Evolutionary conservation across 2,888 invertebrate species (phyloP).

Genomic region (Euzophera pinguis): DNA sequence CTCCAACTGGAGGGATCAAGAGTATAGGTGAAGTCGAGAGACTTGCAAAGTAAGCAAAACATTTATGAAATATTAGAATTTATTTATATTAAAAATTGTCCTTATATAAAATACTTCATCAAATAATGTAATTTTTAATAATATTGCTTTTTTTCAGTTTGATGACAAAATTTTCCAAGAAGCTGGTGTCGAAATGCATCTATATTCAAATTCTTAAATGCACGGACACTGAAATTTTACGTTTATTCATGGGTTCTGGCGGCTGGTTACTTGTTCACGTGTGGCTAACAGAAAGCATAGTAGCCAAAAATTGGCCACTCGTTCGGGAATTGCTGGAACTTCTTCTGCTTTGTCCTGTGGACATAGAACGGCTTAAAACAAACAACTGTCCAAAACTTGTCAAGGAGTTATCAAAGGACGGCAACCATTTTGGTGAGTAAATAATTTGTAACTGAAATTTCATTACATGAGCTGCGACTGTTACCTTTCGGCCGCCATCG

Average conservation of each 20-base stretch:
- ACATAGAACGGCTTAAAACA: conserved; percentile 92
- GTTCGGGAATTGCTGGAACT: conserved; percentile 93
- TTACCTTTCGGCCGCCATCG: no score
- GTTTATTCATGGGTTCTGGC: conserved; percentile 93
- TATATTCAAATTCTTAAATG: conserved; percentile 95
- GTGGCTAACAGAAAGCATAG: conserved; percentile 94
- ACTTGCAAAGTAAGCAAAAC: conserved; percentile 91
- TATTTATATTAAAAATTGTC: no score
- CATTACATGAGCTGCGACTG: no score
- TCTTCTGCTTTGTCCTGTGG: conserved; percentile 91
- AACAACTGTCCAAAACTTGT: conserved; percentile 96
- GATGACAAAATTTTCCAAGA: conserved; percentile 97
- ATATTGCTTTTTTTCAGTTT: conserved; percentile 82
- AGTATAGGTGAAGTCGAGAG: conserved; percentile 93
- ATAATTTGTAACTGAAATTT: no score
- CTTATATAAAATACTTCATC: no score
- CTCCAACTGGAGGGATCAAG: conserved; percentile 92
- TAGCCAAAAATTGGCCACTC: conserved; percentile 91
- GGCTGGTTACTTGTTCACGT: conserved; percentile 95
- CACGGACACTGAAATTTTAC: conserved; percentile 89
- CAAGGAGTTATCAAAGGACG: conserved; percentile 91
- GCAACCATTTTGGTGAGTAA: conserved; percentile 87
- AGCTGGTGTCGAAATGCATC: conserved; percentile 96
- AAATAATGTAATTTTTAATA: conserved; percentile 6
- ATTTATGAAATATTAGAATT: no score